Percentiles rank a stretch among this genome's conserved stretches.
Evolutionary conservation across 2,797 vertebrate genomes (phyloP).

Genomic region (Helicolenus hilgendorfi): DNA sequence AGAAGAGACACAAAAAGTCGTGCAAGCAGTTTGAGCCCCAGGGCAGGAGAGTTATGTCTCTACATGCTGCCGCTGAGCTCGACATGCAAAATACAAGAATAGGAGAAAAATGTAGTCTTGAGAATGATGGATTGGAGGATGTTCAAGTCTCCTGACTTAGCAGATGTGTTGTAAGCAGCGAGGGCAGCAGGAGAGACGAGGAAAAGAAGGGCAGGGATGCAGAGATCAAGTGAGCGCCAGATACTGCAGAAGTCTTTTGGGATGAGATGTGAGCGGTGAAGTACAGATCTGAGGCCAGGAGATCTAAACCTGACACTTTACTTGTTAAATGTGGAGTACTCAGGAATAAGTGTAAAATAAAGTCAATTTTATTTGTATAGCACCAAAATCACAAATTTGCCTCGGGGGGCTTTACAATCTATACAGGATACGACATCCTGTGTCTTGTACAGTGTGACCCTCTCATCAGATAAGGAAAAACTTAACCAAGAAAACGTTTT

Average conservation of each 20-base stretch:
- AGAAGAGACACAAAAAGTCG: constrained; percentile 46
- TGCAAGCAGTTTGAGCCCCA: constrained; percentile 50
- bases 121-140: neutral
- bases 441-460: too few relatives aligned
- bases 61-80: constrained; percentile 20
- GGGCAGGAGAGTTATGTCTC: constrained; percentile 36
- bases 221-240: constrained; percentile 19
- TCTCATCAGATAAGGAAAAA: too few relatives aligned
- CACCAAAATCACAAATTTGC: too few relatives aligned
- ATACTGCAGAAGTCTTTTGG: neutral
- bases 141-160: constrained; percentile 21
- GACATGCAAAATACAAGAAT: constrained; percentile 33
- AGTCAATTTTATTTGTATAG: too few relatives aligned
- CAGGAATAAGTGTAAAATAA: neutral
- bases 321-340: neutral
- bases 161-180: constrained; percentile 14
- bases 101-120: neutral
- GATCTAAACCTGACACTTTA: constrained; percentile 3
- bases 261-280: neutral
- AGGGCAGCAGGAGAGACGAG: neutral
- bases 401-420: too few relatives aligned
- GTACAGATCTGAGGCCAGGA: neutral
- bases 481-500: too few relatives aligned
- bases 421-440: too few relatives aligned
- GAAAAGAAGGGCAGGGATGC: neutral